A percentile compares a stretch with the other conserved stretches of the same genome.
phyloP scores from a whole-genome alignment of 1,140 invertebrate genomes.

The Drosophila baimaii region DNA sequence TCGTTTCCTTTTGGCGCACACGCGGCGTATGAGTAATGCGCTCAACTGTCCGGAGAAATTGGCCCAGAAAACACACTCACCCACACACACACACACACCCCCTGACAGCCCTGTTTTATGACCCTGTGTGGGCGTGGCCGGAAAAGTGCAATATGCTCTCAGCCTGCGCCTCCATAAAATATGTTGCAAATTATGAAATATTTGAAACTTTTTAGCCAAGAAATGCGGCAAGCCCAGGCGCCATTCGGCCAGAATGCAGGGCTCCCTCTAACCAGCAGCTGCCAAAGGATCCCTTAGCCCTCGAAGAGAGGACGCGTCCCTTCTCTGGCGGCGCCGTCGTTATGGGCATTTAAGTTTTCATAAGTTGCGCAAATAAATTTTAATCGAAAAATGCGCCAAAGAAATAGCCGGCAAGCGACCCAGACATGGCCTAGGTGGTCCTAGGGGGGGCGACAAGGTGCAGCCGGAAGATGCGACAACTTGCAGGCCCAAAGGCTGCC shows the following conservation, averaged over 20 bases:
- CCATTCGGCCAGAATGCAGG: constrained; percentile 24
- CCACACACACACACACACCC: not conserved
- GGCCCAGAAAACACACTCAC: not conserved
- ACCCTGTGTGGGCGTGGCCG: constrained; percentile 15
- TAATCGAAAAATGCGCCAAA: constrained; percentile 80
- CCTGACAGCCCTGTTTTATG: constrained; percentile 25
- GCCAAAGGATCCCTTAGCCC: too few relatives aligned
- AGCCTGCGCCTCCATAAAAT: constrained; percentile 64
- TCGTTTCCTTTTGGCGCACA: not conserved
- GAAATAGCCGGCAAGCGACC: constrained; percentile 56
- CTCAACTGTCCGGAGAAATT: constrained; percentile 5
- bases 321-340: constrained; percentile 59
- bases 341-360: constrained; percentile 81
- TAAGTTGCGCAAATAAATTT: constrained; percentile 81
- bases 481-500: constrained; percentile 15
- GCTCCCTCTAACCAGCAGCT: not conserved
- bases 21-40: constrained; percentile 45
- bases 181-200: constrained; percentile 81
- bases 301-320: too few relatives aligned
- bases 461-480: constrained; percentile 18
- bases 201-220: constrained; percentile 72
- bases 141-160: constrained; percentile 57
- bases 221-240: constrained; percentile 37
- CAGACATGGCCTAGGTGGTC: not conserved
- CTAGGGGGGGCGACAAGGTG: not conserved